phyloP scores from a whole-genome alignment of 2,888 invertebrate species.

The Cecidostiba fungosa region DNA sequence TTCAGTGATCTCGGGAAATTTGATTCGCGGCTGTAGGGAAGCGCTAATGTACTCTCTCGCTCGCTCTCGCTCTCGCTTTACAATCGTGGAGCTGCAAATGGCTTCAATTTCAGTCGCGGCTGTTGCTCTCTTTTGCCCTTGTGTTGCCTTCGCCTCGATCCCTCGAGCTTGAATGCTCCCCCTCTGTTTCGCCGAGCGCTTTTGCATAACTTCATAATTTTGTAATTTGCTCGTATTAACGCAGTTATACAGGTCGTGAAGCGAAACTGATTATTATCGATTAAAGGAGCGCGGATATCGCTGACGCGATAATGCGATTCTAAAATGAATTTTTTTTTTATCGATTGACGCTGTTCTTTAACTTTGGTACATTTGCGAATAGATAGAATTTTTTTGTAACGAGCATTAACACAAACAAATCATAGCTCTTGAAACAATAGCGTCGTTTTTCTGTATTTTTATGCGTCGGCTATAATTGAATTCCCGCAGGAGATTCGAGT shows the following conservation, averaged over 20 bases:
- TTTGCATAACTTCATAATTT: conserved; percentile 20
- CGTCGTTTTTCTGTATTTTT: too few relatives aligned
- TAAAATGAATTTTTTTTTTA: too few relatives aligned
- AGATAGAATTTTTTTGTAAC: too few relatives aligned
- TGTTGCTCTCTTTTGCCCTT: neutral
- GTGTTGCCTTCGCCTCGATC: neutral
- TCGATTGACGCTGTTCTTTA: too few relatives aligned
- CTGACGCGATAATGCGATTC: neutral
- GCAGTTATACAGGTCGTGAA: neutral
- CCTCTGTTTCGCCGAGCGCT: neutral
- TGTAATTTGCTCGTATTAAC: neutral
- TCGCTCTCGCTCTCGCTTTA: conserved; percentile 10
- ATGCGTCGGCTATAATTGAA: too few relatives aligned
- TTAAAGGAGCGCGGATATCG: neutral
- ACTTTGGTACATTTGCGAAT: too few relatives aligned
- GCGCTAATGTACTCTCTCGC: conserved; percentile 40
- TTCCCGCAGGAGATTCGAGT: too few relatives aligned
- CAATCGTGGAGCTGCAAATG: conserved; percentile 29
- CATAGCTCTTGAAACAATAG: too few relatives aligned
- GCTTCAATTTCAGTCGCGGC: conserved; percentile 23
- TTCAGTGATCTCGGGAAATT: conserved; percentile 42
- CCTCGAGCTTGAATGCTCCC: neutral
- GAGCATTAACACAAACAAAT: too few relatives aligned
- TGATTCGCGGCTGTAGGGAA: conserved; percentile 25
- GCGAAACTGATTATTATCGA: neutral